phyloP scores from a whole-genome alignment of 92 coral and sea anemone genomes.

The Anthopleura xanthogrammica region DNA sequence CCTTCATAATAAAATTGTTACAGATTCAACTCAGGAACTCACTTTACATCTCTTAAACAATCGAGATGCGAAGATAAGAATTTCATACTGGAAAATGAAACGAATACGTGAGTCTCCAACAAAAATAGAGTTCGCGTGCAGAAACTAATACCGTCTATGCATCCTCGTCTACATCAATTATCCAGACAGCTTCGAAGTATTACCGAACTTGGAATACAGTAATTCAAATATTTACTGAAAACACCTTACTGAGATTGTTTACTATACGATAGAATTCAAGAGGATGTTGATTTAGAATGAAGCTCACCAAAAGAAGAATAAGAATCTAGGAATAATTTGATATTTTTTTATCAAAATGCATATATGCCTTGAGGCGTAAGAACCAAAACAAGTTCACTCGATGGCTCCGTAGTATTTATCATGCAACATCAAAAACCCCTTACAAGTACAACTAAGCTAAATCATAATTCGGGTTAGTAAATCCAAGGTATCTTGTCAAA shows the following conservation, averaged over 20 bases:
- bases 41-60: background rate
- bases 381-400: slow-evolving; percentile 2
- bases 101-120: background rate
- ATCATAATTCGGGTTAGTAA: background rate
- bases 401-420: background rate
- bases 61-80: background rate
- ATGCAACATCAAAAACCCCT: background rate
- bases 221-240: slow-evolving; percentile 26
- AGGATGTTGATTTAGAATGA: background rate
- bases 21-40: background rate
- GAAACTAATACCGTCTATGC: background rate
- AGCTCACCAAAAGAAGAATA: background rate
- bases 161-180: background rate
- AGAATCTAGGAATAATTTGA: background rate
- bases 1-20: background rate
- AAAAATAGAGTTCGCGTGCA: slow-evolving; percentile 11
- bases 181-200: slow-evolving; percentile 4
- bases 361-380: slow-evolving; percentile 9
- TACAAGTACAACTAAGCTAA: background rate
- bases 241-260: background rate
- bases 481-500: background rate
- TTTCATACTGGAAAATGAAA: background rate
- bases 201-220: slow-evolving; percentile 2
- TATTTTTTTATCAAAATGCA: background rate
- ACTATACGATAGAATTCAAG: background rate